phyloP scores from a whole-genome alignment of 2,888 invertebrate genomes.

The Drosophila recens region DNA sequence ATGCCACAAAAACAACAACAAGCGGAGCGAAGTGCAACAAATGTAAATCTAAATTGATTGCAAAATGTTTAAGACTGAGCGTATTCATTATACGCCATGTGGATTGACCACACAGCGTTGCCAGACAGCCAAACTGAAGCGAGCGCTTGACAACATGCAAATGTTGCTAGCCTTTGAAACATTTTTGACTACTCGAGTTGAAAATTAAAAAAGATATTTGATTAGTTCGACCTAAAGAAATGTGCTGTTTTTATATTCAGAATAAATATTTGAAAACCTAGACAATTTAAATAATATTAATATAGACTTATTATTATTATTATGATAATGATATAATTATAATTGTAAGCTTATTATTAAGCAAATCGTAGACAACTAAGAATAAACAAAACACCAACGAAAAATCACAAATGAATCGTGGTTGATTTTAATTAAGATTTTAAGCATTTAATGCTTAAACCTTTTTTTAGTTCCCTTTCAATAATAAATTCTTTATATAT shows the following conservation, averaged over 20 bases:
- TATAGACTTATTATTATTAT: no score
- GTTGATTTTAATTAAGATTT: no score
- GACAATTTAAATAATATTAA: neutral
- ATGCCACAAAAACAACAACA: slow-evolving; percentile 19
- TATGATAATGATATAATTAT: no score
- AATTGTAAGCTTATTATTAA: no score
- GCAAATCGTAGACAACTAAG: no score
- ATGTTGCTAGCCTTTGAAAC: neutral
- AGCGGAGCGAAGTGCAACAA: slow-evolving; percentile 57
- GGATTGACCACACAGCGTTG: slow-evolving; percentile 48
- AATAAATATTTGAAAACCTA: no score
- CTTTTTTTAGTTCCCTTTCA: no score
- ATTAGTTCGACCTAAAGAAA: neutral
- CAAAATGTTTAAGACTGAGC: slow-evolving; percentile 65
- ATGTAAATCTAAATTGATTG: slow-evolving; percentile 80
- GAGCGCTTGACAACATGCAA: neutral
- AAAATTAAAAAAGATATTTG: neutral
- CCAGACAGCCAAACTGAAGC: slow-evolving; percentile 35
- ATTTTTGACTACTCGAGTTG: neutral
- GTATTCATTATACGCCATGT: slow-evolving; percentile 61
- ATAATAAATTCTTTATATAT: no score
- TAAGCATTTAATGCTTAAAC: no score
- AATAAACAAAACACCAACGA: no score
- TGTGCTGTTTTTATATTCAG: no score
- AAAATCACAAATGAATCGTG: no score